Evolutionary conservation across 2,888 invertebrate genomes (phyloP).

Genomic region (Colletes collaris): DNA sequence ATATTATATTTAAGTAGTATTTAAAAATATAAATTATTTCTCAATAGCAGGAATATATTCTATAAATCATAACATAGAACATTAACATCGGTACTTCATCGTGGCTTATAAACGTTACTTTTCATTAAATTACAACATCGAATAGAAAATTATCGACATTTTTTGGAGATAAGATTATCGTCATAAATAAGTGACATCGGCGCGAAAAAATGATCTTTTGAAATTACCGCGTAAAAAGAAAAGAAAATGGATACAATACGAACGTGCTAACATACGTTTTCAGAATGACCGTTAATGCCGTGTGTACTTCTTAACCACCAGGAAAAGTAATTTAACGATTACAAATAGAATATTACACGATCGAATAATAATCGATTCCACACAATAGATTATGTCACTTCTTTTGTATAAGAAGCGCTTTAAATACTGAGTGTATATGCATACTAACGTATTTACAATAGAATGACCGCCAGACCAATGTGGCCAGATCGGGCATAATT

Average conservation of each 20-base stretch:
- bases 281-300: not conserved
- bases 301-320: not conserved
- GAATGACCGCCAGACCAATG: conserved; percentile 23
- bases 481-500: no score
- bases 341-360: not conserved
- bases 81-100: not conserved
- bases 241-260: conserved; percentile 4
- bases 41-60: conserved; percentile 8
- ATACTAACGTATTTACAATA: conserved; percentile 30
- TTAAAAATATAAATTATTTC: not conserved
- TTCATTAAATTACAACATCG: not conserved
- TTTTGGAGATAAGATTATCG: not conserved
- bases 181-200: not conserved
- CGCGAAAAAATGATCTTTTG: conserved; percentile 7
- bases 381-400: conserved; percentile 21
- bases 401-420: conserved; percentile 33
- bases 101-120: not conserved
- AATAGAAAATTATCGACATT: not conserved
- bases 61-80: not conserved
- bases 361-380: conserved; percentile 10
- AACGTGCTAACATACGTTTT: conserved; percentile 25
- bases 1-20: no score
- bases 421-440: conserved; percentile 20
- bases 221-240: conserved; percentile 34
- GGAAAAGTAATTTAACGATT: not conserved